Base-by-base conservation (phyloP, 2,113 vertebrate genomes). In the Ivindomyrus marchei region DNA sequence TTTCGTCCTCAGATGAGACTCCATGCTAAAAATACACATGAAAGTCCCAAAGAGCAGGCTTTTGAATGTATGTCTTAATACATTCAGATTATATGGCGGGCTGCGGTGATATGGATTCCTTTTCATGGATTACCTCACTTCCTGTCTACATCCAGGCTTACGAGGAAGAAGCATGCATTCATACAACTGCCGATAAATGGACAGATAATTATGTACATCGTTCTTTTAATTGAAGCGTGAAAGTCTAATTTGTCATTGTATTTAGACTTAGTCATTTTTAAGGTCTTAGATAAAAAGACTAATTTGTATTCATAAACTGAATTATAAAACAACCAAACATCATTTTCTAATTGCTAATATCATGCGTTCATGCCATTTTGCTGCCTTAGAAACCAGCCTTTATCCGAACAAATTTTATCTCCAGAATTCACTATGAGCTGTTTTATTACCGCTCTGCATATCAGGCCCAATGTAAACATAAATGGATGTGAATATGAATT, bases 291-390 rank as follows among this genome's bases (percentile, higher is more conserved):
- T 21, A 80, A 80, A 47, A 21, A 24, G 36, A 46, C 42, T 85
- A 85, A 85, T 85, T 42, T 85, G 83, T 24, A 47, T 85, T 85
- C 45, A 45, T 85, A 85, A 85, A 46, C 74, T 39, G 36, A 80
- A 80, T 42, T 39, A 39, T 80, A 80, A 80, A 80, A 80, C 74
- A 80, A 80, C 31, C 13, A 42, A 39, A 42, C 74, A 80, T 80
- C 19, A 80, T 80, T 80, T 56, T 80, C 74, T 80, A 80, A 80
- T 80, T 80, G 74, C 36, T 80, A 80, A 42, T 80, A 80, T 42
- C 74, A 42, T 80, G 74, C 74, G 15, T 42, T 39, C 36, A 6
- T 80, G 74, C 36, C 74, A 39, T 80, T 80, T 42, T 80, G 74
- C 74, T 42, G 74, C 36, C 2, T 80, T 36, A 80, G 36, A 39